Base-by-base conservation (phyloP, 2,888 invertebrate species). In the Tribolium freemani region DNA sequence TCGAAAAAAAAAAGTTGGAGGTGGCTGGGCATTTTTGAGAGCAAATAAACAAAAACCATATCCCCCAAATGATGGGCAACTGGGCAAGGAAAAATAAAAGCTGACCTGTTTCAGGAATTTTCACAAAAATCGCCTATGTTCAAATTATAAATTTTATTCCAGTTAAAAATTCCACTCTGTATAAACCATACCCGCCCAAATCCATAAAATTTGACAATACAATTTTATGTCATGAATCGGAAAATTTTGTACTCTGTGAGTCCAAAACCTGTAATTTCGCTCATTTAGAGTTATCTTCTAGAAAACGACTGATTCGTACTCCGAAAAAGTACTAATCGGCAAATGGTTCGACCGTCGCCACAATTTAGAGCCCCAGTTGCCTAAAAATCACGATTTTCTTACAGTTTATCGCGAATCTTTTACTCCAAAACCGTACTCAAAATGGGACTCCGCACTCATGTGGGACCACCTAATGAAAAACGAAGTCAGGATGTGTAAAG, bases 271-370 rank as follows among this genome's bases (percentile, higher is more conserved):
- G 38, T n/a, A 38, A 9, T 38, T 38, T 38, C 8, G 5, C 0
- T 38, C 8, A 3, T 6, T 5, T 2, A 3, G 8, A 16, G 8
- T n/a, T 9, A 6, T 5, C 16, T 77, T 78, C 5, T 48, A 79
- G 79, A 77, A 76, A 71, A 76, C 72, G 6, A 67, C 68, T 45
- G 69, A 69, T 58, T 38, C 38, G n/a, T 81, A 79, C 50, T 76
- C 73, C 0, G 71, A 72, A 5, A 76, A 73, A 56, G 76, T 81
- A 20, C 74, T 79, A 44, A 44, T 82, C 20, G 82, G 81, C 30
- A 80, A 81, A 56, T 82, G 82, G 82, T 72, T 76, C 45, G 80
- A 82, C 73, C 77, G 80, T 11, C 57, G 48, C 5, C 6, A 13
- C 6, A 16, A 48, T 48, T 0, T 5, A 3, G 5, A 5, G 2